Percentiles rank a stretch among this genome's conserved stretches.
These are phyloP conservation scores for Aphidius gifuensis DNA, from an alignment of 1,140 invertebrate genomes.

Conservation along the genomic window DNA sequence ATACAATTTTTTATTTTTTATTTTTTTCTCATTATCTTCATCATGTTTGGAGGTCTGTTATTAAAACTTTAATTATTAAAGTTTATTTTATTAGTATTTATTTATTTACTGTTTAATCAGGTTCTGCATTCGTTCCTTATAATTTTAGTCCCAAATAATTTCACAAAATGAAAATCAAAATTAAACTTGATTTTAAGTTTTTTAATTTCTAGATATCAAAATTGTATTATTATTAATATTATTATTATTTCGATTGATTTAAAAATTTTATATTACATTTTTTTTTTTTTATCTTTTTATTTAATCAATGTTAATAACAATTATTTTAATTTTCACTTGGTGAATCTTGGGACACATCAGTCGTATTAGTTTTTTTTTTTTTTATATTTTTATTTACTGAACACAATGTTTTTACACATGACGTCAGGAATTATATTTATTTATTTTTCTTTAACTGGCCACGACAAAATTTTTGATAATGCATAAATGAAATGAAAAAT, in stretches of 20 bases:
- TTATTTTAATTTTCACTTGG: constrained; percentile 10
- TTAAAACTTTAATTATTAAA: constrained; percentile 13
- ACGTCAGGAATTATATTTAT: constrained; percentile 57
- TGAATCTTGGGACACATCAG: constrained; percentile 45
- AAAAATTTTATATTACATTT: constrained; percentile 8
- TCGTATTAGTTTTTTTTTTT: constrained; percentile 48
- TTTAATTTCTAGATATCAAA: too few relatives aligned
- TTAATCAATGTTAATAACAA: constrained; percentile 33
- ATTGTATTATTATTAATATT: constrained; percentile 1
- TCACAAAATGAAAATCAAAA: constrained; percentile 39
- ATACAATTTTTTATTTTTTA: constrained; percentile 49
- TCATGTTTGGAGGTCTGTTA: constrained; percentile 47
- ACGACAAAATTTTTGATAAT: constrained; percentile 45
- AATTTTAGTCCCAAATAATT: constrained; percentile 46
- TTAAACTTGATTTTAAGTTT: constrained; percentile 34
- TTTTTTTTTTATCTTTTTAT: constrained; percentile 43
- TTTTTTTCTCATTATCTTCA: constrained; percentile 39
- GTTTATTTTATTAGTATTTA: constrained; percentile 25
- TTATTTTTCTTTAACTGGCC: constrained; percentile 47
- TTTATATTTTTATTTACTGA: constrained; percentile 38
- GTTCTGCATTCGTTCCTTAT: constrained; percentile 47
- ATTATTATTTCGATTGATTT: constrained; percentile 7
- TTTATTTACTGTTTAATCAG: constrained; percentile 43
- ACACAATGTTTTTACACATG: constrained; percentile 57
- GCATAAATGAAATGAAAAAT: constrained; percentile 4